These are phyloP conservation scores for Idaea biselata DNA, from an alignment of 2,888 invertebrate species.

Conservation along the genomic window DNA sequence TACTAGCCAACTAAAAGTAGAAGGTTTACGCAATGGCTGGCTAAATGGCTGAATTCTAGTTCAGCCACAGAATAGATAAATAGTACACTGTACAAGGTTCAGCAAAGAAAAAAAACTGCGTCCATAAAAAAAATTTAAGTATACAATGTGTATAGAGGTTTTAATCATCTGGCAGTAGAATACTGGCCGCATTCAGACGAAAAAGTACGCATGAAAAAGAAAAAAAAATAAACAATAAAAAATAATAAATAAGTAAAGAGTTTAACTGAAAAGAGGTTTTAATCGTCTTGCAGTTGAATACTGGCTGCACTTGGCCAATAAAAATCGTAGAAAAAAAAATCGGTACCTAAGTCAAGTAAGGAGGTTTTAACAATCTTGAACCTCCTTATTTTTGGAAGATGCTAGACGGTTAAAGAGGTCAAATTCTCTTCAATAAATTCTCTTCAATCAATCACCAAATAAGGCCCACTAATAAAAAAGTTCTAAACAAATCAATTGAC, in stretches of 20 bases:
- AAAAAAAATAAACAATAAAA: background rate
- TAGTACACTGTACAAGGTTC: no score
- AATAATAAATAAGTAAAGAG: background rate
- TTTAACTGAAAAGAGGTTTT: background rate
- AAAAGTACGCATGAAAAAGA: background rate
- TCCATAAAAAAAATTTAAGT: no score
- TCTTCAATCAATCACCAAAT: background rate
- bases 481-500: conserved; percentile 25
- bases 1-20: no score
- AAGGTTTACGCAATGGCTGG: no score
- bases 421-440: background rate
- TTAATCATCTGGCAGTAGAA: background rate
- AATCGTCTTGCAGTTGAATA: background rate
- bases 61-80: no score
- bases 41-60: no score
- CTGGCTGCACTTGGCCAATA: background rate
- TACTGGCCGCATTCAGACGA: background rate
- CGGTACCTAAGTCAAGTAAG: background rate
- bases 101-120: no score
- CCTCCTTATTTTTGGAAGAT: background rate
- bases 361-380: background rate
- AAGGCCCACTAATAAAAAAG: background rate
- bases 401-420: background rate
- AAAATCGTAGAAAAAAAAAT: background rate
- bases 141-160: background rate